phyloP scores from a whole-genome alignment of 2,113 vertebrate genomes.

The Marcusenius ussheri region DNA sequence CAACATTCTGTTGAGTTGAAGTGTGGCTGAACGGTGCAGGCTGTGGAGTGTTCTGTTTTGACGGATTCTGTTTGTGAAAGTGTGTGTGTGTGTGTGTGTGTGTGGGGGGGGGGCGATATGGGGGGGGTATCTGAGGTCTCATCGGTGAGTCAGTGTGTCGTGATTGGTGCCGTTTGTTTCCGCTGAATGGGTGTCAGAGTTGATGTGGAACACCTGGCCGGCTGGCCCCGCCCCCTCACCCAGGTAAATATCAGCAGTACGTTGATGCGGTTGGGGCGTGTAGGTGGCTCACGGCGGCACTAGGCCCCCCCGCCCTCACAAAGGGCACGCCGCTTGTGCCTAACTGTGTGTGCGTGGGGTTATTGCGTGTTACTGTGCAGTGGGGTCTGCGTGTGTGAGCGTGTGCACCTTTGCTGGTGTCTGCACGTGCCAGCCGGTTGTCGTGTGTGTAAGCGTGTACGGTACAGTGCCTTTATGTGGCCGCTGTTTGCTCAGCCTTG shows the following conservation, averaged over 20 bases:
- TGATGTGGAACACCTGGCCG: conserved; percentile 57
- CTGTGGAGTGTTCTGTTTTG: conserved; percentile 2
- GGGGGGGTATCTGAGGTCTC: conserved; percentile 16
- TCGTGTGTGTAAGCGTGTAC: background rate
- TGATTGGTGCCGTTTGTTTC: conserved; percentile 25
- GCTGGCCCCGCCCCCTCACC: conserved; percentile 28
- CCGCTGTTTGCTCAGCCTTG: conserved; percentile 58
- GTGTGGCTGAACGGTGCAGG: background rate
- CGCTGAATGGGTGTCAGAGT: conserved; percentile 41
- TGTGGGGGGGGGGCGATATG: background rate
- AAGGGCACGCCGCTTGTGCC: background rate
- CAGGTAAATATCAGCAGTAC: conserved; percentile 10
- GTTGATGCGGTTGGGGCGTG: background rate
- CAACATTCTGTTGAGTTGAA: background rate
- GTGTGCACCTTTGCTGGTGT: background rate
- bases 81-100: background rate
- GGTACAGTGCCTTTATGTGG: conserved; percentile 57
- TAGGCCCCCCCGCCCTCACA: conserved; percentile 16
- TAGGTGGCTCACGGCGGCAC: conserved; percentile 22
- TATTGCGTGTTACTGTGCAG: background rate
- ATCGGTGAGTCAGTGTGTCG: conserved; percentile 26
- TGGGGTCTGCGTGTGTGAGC: background rate
- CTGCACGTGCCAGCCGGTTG: background rate
- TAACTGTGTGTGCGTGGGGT: background rate
- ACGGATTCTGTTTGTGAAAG: background rate